Evolutionary conservation across 2,888 invertebrate species (phyloP).

Genomic region (Papilio demoleus): DNA sequence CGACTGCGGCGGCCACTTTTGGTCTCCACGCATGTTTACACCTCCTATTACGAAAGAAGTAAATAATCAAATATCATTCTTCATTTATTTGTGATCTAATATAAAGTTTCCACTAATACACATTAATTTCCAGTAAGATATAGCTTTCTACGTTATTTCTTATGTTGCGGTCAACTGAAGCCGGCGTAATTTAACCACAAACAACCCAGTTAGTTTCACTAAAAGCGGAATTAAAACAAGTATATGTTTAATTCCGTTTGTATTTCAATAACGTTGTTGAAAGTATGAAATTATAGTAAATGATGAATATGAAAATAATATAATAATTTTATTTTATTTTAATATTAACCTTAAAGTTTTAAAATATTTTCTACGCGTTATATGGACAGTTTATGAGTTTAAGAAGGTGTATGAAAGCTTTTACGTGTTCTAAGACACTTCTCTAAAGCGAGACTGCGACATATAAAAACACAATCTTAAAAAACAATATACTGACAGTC

Average conservation of each 20-base stretch:
- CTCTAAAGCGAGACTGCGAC: slow-evolving; percentile 56
- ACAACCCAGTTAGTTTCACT: neutral
- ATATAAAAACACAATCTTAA: slow-evolving; percentile 61
- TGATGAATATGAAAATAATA: no score
- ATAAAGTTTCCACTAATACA: neutral
- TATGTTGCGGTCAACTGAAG: neutral
- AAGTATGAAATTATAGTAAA: no score
- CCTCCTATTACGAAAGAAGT: slow-evolving; percentile 82
- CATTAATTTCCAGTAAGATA: neutral
- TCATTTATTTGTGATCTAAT: neutral
- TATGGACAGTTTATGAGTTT: slow-evolving; percentile 44
- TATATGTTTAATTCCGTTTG: no score
- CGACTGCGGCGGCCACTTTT: slow-evolving; percentile 93
- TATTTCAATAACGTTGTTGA: no score
- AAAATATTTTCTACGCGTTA: slow-evolving; percentile 13
- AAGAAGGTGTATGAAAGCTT: slow-evolving; percentile 56
- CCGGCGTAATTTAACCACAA: neutral
- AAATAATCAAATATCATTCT: neutral
- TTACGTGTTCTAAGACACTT: slow-evolving; percentile 59
- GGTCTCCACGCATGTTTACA: slow-evolving; percentile 92
- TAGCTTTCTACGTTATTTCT: neutral
- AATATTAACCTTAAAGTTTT: slow-evolving; percentile 9
- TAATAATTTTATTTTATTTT: neutral
- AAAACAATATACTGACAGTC: slow-evolving; percentile 61
- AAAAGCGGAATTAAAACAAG: slow-evolving; percentile 3